Evolutionary conservation across 2,113 vertebrate species (phyloP), one percentile per base, ranked within the genome.

Genomic region (Hyla sarda): DNA sequence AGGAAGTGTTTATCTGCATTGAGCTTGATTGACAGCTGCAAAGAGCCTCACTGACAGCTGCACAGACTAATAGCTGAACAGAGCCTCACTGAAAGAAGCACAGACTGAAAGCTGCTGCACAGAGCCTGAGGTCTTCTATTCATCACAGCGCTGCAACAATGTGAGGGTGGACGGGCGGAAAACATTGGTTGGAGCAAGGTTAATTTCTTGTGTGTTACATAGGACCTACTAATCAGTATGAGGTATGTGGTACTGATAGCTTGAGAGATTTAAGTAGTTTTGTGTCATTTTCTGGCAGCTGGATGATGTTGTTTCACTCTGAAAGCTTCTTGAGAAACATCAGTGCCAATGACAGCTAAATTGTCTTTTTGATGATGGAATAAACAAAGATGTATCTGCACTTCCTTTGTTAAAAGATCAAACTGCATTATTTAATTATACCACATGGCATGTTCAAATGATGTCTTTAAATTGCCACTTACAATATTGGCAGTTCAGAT

Each of bases 281-380:
- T 69, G 62, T 32, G 23, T 41, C 28, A 34, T 82, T 82, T 82
- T 48, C 62, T 82, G 41, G 45, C 81, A 82, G 62, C 45, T 50
- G 62, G 28, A 71, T 69, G 10, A 19, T 58, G 21, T 82, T 82
- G 81, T 71, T 71, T 71, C 47, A 71, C 41, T 69, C 8, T 82
- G 62, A 69, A 69, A 48, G 80, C 41, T 69, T 82, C 80, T 82
- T 34, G 5, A 67, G 32, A 82, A 48, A 16, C 30, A 83, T 56
- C 6, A 11, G 58, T 81, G 47, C n/a, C 65, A 72, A 41, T 71
- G 82, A 54, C 82, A 83, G 65, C 82, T 83, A 72, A 83, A 83
- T 56, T 83, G 81, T 54, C 65, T 82, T 69, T 69, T 14, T 82
- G 58, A 83, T 69, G 69, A 47, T 21, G 1, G 30, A 4, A 4